Conservation (phyloP, 2,797 vertebrate species). For the Enteromius unitaeniatus region DNA sequence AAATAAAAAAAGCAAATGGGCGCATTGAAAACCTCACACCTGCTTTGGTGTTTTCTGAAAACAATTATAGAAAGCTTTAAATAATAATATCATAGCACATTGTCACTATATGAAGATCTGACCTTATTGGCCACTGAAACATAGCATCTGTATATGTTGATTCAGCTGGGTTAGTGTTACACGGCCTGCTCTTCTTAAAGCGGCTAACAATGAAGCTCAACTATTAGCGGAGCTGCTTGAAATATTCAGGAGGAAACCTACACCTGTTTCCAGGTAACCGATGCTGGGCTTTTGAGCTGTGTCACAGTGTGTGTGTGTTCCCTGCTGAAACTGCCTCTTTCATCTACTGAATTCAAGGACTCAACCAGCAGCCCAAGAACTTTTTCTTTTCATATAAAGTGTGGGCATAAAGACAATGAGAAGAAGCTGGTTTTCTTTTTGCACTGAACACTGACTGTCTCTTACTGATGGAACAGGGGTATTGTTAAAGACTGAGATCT, state of each 20-base stretch:
- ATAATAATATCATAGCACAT: neutral
- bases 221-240: slow-evolving; percentile 74
- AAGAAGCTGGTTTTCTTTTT: slow-evolving; percentile 38
- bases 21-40: neutral
- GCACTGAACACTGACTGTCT: neutral
- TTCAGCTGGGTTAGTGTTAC: slow-evolving; percentile 60
- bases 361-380: slow-evolving; percentile 47
- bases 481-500: slow-evolving; percentile 52
- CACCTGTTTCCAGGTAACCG: slow-evolving; percentile 86
- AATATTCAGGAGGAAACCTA: slow-evolving; percentile 84
- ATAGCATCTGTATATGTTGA: slow-evolving; percentile 21
- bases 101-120: neutral
- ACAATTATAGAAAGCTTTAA: neutral
- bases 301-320: slow-evolving; percentile 63
- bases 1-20: neutral
- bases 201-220: slow-evolving; percentile 74
- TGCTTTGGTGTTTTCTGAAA: neutral
- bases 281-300: slow-evolving; percentile 73
- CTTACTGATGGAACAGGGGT: slow-evolving; percentile 64
- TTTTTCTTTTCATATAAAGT: slow-evolving; percentile 45
- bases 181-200: slow-evolving; percentile 60
- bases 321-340: slow-evolving; percentile 57
- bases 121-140: neutral
- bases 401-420: slow-evolving; percentile 62
- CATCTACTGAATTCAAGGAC: slow-evolving; percentile 59